Conservation (phyloP, 2,113 vertebrate genomes). For the Symphodus melops region DNA sequence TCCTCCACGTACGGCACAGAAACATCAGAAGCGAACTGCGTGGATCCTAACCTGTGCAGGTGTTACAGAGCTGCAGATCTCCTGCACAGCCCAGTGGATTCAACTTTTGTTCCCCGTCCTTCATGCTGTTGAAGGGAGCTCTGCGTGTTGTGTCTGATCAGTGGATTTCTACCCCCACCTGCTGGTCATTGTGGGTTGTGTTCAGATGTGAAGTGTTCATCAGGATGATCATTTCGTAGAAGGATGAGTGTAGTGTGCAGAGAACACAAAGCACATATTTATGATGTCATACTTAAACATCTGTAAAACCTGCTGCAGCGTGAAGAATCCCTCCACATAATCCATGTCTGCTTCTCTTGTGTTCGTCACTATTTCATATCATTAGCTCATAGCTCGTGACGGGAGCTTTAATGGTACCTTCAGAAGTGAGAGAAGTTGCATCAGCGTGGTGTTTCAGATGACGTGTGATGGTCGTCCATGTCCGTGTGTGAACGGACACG, state of each 20-base stretch:
- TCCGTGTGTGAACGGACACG: neutral
- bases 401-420: too few species aligned
- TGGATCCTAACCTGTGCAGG: neutral
- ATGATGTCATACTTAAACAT: too few species aligned
- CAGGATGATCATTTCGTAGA: neutral
- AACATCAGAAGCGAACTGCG: neutral
- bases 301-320: too few species aligned
- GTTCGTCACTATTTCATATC: too few species aligned
- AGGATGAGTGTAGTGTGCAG: neutral
- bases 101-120: neutral
- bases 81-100: slow-evolving; percentile 20
- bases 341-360: too few species aligned
- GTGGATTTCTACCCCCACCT: slow-evolving; percentile 77
- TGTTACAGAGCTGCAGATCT: neutral
- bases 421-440: too few species aligned
- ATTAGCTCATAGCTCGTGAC: too few species aligned
- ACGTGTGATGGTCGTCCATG: neutral
- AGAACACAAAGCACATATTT: too few species aligned
- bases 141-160: neutral
- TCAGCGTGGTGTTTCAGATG: too few species aligned
- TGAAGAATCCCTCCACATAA: too few species aligned
- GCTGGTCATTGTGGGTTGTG: slow-evolving; percentile 49
- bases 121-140: neutral
- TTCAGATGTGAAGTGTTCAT: neutral
- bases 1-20: neutral